Conservation (phyloP, 2,797 vertebrate species). For the Cyprinodon diabolis region DNA sequence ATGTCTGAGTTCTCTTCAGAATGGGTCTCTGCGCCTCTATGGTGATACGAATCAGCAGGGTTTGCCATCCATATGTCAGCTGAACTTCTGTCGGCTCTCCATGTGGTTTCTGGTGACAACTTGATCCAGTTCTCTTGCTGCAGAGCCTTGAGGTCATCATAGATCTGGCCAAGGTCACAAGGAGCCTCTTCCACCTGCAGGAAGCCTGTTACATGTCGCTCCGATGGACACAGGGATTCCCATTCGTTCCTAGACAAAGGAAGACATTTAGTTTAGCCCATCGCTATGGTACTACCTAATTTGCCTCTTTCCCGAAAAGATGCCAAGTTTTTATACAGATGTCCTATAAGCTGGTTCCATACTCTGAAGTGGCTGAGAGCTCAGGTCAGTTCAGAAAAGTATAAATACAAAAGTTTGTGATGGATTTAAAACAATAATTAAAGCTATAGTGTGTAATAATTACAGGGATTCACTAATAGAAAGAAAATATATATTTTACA, state of each 20-base stretch:
- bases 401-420: neutral
- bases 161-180: conserved; percentile 73
- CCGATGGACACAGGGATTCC: conserved; percentile 68
- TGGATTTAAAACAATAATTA: neutral
- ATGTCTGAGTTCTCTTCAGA: conserved; percentile 39
- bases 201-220: conserved; percentile 65
- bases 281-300: neutral
- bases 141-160: conserved; percentile 74
- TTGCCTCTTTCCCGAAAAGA: no score
- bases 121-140: conserved; percentile 83
- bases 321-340: neutral
- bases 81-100: conserved; percentile 47
- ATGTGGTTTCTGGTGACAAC: conserved; percentile 64
- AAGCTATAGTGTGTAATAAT: no score
- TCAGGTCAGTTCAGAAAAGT: neutral
- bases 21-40: conserved; percentile 58
- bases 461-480: no score
- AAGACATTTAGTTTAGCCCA: conserved; percentile 9
- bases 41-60: conserved; percentile 51
- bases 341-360: neutral
- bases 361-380: neutral
- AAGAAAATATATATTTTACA: no score
- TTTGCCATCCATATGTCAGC: conserved; percentile 59
- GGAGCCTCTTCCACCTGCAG: conserved; percentile 65
- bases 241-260: conserved; percentile 58